phyloP scores from a whole-genome alignment of 2,888 invertebrate species.

The Bellardia bayeri region DNA sequence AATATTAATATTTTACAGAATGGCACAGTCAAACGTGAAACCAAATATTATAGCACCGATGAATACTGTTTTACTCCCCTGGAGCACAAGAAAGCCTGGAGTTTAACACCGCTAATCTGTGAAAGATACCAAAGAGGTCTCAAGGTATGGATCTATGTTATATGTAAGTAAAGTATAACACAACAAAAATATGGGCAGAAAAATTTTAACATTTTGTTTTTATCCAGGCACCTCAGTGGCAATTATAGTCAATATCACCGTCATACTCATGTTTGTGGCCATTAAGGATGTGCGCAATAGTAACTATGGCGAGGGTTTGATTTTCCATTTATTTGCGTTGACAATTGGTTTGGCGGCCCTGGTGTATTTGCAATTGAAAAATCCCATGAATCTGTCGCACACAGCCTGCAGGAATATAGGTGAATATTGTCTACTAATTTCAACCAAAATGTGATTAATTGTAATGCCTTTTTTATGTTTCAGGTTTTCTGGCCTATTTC shows the following conservation, averaged over 20 bases:
- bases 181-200: background rate
- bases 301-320: slow-evolving; percentile 79
- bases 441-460: background rate
- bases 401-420: slow-evolving; percentile 79
- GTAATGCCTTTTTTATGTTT: background rate
- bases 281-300: slow-evolving; percentile 78
- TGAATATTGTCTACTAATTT: slow-evolving; percentile 23
- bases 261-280: slow-evolving; percentile 77
- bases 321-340: slow-evolving; percentile 77
- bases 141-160: slow-evolving; percentile 80
- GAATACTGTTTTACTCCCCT: slow-evolving; percentile 80
- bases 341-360: slow-evolving; percentile 77
- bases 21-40: slow-evolving; percentile 76
- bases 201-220: background rate
- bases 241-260: slow-evolving; percentile 78
- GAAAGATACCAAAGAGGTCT: slow-evolving; percentile 80
- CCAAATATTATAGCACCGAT: slow-evolving; percentile 77
- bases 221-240: slow-evolving; percentile 78
- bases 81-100: slow-evolving; percentile 78
- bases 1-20: slow-evolving; percentile 72
- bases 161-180: slow-evolving; percentile 75
- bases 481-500: slow-evolving; percentile 80
- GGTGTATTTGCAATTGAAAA: slow-evolving; percentile 79
- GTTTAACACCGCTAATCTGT: slow-evolving; percentile 77
- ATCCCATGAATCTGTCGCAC: slow-evolving; percentile 79